Conservation (phyloP, 2,888 invertebrate species). For the Autographa gamma region DNA sequence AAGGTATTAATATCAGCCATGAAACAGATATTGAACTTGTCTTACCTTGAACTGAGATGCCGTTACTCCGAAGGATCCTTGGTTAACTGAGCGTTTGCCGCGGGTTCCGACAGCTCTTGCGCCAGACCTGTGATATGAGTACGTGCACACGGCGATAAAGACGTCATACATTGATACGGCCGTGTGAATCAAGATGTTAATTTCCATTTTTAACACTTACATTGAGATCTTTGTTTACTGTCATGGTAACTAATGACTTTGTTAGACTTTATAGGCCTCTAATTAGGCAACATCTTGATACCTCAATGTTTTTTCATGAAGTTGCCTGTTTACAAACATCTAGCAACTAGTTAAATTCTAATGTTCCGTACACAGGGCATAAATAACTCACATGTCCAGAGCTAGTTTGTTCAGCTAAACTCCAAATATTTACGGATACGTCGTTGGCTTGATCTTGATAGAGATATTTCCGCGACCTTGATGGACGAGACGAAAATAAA, state of each 20-base stretch:
- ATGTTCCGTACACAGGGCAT: no score
- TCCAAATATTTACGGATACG: neutral
- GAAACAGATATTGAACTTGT: constrained; percentile 16
- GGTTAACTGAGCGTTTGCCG: neutral
- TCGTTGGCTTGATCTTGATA: neutral
- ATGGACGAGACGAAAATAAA: neutral
- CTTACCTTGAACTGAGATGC: constrained; percentile 34
- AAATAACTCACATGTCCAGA: neutral
- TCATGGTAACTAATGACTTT: neutral
- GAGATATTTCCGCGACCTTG: neutral
- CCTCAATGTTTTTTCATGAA: no score
- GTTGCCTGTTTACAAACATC: no score
- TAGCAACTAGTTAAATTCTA: no score
- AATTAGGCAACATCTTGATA: no score
- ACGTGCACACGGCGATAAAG: constrained; percentile 26
- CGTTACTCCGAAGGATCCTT: constrained; percentile 21
- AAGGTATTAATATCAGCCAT: neutral
- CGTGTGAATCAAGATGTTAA: neutral
- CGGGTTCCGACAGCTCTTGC: constrained; percentile 27
- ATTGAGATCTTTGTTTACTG: neutral
- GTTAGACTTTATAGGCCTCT: neutral
- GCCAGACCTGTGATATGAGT: constrained; percentile 38
- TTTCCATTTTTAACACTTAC: neutral
- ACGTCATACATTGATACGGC: neutral
- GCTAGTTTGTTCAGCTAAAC: neutral